These are phyloP conservation scores for Channa maculata DNA, from an alignment of 2,113 vertebrate genomes.

Conservation along the genomic window DNA sequence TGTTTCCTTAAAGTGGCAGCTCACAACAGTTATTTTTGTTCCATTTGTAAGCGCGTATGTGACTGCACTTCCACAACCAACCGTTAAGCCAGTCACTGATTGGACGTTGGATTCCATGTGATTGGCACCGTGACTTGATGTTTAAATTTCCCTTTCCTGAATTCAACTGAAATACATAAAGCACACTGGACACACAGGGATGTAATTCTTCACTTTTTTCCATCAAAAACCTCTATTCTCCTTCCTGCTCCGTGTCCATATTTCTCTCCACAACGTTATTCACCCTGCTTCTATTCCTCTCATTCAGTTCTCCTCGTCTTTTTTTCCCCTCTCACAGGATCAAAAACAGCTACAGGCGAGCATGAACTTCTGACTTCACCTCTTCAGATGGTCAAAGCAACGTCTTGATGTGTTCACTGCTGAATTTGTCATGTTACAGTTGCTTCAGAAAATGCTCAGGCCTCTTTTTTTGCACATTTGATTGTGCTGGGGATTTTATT, in stretches of 20 bases:
- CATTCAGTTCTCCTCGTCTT: conserved; percentile 24
- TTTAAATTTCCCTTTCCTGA: conserved; percentile 61
- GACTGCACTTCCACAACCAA: conserved; percentile 38
- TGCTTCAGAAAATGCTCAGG: no score
- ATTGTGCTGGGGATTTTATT: no score
- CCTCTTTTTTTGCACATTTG: no score
- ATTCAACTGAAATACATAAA: neutral
- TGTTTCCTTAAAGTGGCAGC: conserved; percentile 98
- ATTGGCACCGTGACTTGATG: conserved; percentile 57
- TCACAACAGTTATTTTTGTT: conserved; percentile 78
- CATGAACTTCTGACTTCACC: conserved; percentile 28
- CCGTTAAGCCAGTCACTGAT: conserved; percentile 50
- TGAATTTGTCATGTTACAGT: conserved; percentile 7
- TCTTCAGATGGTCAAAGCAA: conserved; percentile 32
- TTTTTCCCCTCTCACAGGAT: conserved; percentile 38
- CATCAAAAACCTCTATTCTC: conserved; percentile 45
- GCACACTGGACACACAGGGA: neutral
- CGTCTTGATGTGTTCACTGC: conserved; percentile 36
- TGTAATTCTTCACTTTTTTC: conserved; percentile 30
- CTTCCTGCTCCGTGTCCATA: conserved; percentile 29
- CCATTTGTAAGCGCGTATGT: conserved; percentile 19
- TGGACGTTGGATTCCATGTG: conserved; percentile 62
- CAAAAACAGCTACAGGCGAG: conserved; percentile 43
- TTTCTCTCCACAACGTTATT: conserved; percentile 38
- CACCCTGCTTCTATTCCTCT: conserved; percentile 30